Base-by-base conservation (phyloP, 2,888 invertebrate species). In the Brenthis ino region DNA sequence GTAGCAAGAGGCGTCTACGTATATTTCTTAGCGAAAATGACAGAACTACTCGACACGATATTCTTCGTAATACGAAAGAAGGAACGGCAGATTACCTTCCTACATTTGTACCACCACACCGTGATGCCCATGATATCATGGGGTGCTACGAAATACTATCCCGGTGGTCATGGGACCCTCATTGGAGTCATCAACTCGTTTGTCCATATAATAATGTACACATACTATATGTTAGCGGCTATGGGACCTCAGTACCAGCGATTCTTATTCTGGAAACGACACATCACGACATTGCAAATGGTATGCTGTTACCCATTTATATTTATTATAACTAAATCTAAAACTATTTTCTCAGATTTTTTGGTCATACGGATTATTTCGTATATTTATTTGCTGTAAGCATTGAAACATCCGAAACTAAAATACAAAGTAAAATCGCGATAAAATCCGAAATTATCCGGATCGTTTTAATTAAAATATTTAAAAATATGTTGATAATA, bases 41-140 rank as follows among this genome's bases (percentile, higher is more conserved):
- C 97, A 0, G 98, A 98, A 85, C 95, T 98, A 4, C 93, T 98
- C 64, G 98, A 98, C 82, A 98, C 98, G 0, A 95, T 98, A 28
- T 98, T 98, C 94, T 99, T 99, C 89, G 97, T 98, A 20, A 93
- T 98, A 79, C 94, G 98, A 65, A 99, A 99, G 92, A 98, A 98
- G 81, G 95, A 97, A 75, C 95, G 95, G 8, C 98, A 99, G 89
- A 95, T 98, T 64, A 96, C 97, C 0, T 97, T 97, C 84, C 94
- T 99, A 65, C 98, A 99, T 82, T 94, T 98, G 79, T 98, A 98
- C 82, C 99, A 99, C 85, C 98, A 99, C 83, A 97, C 98, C 0
- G 96, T 98, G 57, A 99, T 99, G 98, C 98, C 98, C 1, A 94
- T 98, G 94, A 96, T 97, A 79, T 97, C 97, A 65, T 99, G 98